Evolutionary conservation across 2,797 vertebrate genomes (phyloP).

Genomic region (Perodicticus potto): DNA sequence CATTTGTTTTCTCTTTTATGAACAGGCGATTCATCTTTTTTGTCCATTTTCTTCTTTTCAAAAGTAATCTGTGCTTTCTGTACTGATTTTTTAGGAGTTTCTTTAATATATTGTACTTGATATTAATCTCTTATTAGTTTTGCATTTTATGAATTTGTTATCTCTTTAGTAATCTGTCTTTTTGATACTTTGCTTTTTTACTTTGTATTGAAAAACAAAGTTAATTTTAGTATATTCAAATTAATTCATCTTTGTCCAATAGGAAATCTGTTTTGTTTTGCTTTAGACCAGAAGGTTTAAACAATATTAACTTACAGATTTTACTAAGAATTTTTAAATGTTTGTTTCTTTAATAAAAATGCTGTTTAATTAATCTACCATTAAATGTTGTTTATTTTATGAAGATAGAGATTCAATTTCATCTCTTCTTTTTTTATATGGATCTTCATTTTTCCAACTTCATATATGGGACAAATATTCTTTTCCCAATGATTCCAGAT

Average conservation of each 20-base stretch:
- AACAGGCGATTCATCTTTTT: neutral
- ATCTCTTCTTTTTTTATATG: neutral
- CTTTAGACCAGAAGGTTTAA: neutral
- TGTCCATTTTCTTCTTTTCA: neutral
- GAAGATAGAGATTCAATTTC: neutral
- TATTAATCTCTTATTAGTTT: neutral
- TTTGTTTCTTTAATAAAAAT: neutral
- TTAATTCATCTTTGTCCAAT: neutral
- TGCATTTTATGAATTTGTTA: neutral
- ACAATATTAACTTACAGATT: neutral
- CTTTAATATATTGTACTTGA: neutral
- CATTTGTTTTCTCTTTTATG: neutral
- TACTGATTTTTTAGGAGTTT: neutral
- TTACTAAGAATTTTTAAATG: neutral
- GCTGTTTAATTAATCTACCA: neutral
- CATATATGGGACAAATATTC: neutral
- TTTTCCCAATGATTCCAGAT: neutral
- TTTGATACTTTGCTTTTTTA: neutral
- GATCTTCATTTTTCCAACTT: neutral
- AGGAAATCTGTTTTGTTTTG: neutral
- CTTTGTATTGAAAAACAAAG: neutral
- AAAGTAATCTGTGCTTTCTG: neutral
- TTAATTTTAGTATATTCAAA: neutral
- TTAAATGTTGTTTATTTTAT: neutral
- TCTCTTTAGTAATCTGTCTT: neutral